Evolutionary conservation across 92 coral and sea anemone species (phyloP).

Genomic region (Epizoanthus fatuus): DNA sequence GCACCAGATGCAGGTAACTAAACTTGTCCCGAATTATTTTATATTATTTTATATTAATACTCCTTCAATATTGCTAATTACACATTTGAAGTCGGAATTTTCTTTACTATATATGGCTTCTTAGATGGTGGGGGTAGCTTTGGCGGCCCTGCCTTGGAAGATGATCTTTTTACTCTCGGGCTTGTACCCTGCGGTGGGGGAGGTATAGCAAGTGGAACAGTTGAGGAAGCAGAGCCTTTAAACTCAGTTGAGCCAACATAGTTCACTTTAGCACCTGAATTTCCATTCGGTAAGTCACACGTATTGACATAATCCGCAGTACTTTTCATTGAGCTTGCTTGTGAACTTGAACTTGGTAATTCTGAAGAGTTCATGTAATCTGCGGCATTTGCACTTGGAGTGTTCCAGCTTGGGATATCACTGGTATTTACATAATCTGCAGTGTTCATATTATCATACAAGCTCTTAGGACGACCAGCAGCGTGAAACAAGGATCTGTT

Average conservation of each 20-base stretch:
- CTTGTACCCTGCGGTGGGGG: slow-evolving; percentile 33
- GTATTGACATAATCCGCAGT: slow-evolving; percentile 85
- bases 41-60: too few species aligned
- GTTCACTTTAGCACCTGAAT: slow-evolving; percentile 31
- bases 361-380: slow-evolving; percentile 43
- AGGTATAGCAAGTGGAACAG: slow-evolving; percentile 24
- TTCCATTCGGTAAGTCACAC: slow-evolving; percentile 62
- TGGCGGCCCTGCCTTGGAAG: slow-evolving; percentile 23
- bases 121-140: slow-evolving; percentile 37
- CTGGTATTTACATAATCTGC: slow-evolving; percentile 42
- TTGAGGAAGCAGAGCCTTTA: slow-evolving; percentile 6
- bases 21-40: too few species aligned
- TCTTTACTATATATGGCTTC: slow-evolving; percentile 15
- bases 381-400: slow-evolving; percentile 31
- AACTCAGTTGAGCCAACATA: slow-evolving; percentile 28
- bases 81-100: slow-evolving; percentile 40
- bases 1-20: too few species aligned
- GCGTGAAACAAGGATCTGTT: slow-evolving; percentile 63
- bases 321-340: slow-evolving; percentile 3
- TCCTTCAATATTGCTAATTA: neutral
- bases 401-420: slow-evolving; percentile 23
- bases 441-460: slow-evolving; percentile 63
- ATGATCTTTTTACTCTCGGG: slow-evolving; percentile 11
- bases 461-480: slow-evolving; percentile 45
- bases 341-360: slow-evolving; percentile 9